Evolutionary conservation across 2,113 vertebrate species (phyloP).

Genomic region (Cygnus buccinator): DNA sequence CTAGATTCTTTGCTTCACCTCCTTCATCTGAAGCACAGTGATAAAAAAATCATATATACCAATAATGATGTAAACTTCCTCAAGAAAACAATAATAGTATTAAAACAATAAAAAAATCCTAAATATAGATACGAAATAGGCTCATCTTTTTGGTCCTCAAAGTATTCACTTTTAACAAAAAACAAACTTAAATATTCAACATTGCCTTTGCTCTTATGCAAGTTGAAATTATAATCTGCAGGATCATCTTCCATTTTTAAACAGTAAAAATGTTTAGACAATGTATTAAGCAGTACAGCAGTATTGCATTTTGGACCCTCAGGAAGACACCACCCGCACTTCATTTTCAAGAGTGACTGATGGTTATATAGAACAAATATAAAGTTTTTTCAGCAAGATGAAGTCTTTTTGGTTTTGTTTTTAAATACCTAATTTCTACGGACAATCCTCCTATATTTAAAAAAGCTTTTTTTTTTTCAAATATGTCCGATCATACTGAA

Average conservation of each 20-base stretch:
- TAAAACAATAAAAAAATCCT: not conserved
- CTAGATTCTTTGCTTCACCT: not conserved
- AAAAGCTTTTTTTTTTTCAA: not conserved
- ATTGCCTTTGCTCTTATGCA: not conserved
- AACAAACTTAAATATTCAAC: not conserved
- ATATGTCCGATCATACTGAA: no score
- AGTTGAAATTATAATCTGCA: not conserved
- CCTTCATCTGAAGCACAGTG: not conserved
- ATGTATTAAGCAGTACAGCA: not conserved
- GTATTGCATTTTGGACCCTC: not conserved
- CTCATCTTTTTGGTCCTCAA: not conserved
- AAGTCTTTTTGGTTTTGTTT: not conserved
- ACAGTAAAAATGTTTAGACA: not conserved
- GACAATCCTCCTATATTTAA: rapidly evolving
- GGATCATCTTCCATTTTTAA: not conserved
- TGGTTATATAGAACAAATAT: not conserved
- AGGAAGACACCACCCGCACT: not conserved
- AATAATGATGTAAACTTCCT: not conserved
- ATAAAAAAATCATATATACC: not conserved
- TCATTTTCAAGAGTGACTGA: not conserved
- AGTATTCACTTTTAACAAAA: not conserved
- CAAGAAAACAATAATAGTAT: not conserved
- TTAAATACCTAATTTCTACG: not conserved
- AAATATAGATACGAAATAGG: not conserved
- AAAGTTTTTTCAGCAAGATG: not conserved